Evolutionary conservation across 2,113 vertebrate genomes (phyloP).

Genomic region (Struthidea cinerea): DNA sequence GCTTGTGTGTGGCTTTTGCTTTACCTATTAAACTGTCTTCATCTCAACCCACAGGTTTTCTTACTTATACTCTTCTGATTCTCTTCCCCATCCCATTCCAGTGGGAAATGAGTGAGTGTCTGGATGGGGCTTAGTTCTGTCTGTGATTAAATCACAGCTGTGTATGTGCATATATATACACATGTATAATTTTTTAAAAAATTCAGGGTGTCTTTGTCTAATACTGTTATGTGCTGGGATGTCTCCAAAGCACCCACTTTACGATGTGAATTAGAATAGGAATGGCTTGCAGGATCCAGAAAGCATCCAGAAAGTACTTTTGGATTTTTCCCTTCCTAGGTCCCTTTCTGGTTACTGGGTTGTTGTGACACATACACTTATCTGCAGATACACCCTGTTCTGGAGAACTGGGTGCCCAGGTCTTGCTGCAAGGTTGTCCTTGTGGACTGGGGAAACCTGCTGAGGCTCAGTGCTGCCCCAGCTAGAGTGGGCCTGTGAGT

Average conservation of each 20-base stretch:
- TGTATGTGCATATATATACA: neutral
- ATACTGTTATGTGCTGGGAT: neutral
- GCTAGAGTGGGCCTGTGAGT: neutral
- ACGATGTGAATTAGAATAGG: neutral
- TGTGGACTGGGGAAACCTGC: neutral
- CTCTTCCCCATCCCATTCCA: neutral
- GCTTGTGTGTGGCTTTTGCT: neutral
- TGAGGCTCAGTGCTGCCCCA: fast-evolving
- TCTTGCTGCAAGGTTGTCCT: fast-evolving
- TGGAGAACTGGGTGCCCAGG: neutral
- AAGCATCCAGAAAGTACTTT: neutral
- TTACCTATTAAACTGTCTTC: neutral
- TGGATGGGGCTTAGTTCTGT: neutral
- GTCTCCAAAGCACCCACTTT: neutral
- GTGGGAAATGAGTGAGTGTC: too few relatives aligned
- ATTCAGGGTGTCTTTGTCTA: neutral
- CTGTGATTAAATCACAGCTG: neutral
- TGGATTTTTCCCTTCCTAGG: neutral
- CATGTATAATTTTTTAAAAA: neutral
- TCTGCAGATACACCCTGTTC: neutral
- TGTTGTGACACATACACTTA: neutral
- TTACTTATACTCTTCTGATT: neutral
- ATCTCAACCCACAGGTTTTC: neutral
- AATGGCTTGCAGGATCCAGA: neutral
- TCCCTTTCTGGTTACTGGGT: neutral